These are phyloP conservation scores for Uloborus plumipes DNA, from an alignment of 2,888 invertebrate species.

Conservation along the genomic window DNA sequence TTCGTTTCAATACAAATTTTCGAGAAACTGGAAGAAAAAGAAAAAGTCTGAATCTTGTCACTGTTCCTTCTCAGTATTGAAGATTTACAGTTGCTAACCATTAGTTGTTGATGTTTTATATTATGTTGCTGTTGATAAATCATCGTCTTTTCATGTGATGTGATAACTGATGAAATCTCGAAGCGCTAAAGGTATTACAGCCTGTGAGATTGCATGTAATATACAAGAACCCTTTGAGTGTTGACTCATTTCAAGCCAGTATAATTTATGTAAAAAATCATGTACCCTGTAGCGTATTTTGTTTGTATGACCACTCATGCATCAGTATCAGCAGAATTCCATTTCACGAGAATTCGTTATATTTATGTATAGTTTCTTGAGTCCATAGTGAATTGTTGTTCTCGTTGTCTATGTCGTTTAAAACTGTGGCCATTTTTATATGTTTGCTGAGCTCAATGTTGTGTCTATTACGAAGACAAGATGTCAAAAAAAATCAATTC, in stretches of 20 bases:
- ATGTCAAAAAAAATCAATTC: conserved; percentile 7
- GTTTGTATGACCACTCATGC: too few species aligned
- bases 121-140: too few species aligned
- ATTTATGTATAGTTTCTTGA: conserved; percentile 47
- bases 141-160: too few species aligned
- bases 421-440: conserved; percentile 45
- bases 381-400: conserved; percentile 38
- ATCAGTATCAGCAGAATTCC: conserved; percentile 6
- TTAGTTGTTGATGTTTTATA: too few species aligned
- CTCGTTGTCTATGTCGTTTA: conserved; percentile 27
- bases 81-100: too few species aligned
- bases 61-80: too few species aligned
- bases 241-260: conserved; percentile 27
- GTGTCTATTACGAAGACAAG: conserved; percentile 32
- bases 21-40: too few species aligned
- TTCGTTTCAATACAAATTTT: too few species aligned
- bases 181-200: too few species aligned
- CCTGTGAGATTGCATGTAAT: too few species aligned
- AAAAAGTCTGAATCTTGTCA: too few species aligned
- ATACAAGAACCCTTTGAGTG: background rate
- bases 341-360: conserved; percentile 12
- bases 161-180: too few species aligned
- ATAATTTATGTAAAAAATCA: conserved; percentile 45
- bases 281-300: conserved; percentile 16
- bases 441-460: conserved; percentile 48